A percentile compares a stretch with the other conserved stretches of the same genome.
Evolutionary conservation across 1,140 invertebrate genomes (phyloP).

Genomic region (Zeugodacus cucurbitae): DNA sequence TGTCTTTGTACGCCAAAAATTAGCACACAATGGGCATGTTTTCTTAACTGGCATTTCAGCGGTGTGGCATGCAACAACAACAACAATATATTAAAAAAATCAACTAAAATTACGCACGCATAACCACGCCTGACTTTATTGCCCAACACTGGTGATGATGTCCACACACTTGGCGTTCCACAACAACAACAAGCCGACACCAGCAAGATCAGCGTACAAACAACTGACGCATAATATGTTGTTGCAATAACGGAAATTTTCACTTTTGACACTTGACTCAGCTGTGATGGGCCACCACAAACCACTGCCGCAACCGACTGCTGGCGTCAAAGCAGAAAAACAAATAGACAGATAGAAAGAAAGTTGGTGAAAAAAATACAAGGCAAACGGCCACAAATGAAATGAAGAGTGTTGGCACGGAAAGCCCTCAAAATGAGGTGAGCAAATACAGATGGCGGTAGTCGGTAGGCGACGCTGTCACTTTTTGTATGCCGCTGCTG

Average conservation of each 20-base stretch:
- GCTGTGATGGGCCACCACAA: neutral
- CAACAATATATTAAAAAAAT: neutral
- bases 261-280: conserved; percentile 33
- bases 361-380: neutral
- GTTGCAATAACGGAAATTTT: conserved; percentile 9
- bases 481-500: neutral
- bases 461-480: neutral
- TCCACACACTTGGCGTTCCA: neutral
- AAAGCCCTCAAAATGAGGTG: neutral
- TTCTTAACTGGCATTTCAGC: neutral
- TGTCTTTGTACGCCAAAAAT: neutral
- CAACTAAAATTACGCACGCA: conserved; percentile 21
- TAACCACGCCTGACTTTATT: conserved; percentile 4
- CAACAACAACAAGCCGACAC: neutral
- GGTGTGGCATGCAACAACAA: neutral
- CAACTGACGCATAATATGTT: neutral
- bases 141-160: neutral
- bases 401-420: neutral
- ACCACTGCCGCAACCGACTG: neutral
- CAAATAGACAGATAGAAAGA: neutral
- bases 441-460: neutral
- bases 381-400: neutral
- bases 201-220: neutral
- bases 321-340: neutral
- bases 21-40: conserved; percentile 23